phyloP scores from a whole-genome alignment of 2,113 vertebrate species.

The Tursiops truncatus region DNA sequence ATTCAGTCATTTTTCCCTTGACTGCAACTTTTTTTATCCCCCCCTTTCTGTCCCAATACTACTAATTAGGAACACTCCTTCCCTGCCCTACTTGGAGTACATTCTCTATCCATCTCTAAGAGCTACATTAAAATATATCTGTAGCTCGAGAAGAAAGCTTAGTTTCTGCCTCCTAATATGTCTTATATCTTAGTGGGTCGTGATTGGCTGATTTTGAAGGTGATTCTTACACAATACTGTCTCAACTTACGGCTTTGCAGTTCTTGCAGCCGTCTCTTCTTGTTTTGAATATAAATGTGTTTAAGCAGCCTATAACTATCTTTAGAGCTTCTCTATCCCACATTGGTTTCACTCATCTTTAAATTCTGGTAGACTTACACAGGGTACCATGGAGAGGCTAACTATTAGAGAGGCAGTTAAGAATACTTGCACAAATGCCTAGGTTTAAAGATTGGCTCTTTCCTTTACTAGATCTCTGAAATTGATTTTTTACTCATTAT shows the following conservation, averaged over 20 bases:
- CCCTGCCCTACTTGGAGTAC: neutral
- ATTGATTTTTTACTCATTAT: neutral
- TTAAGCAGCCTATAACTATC: neutral
- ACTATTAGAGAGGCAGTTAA: neutral
- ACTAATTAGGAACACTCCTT: neutral
- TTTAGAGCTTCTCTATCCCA: neutral
- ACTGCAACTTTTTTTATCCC: too few species aligned
- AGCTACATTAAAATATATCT: neutral
- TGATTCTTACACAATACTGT: neutral
- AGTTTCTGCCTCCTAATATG: neutral
- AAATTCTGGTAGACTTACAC: neutral
- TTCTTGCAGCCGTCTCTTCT: neutral
- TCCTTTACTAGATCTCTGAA: neutral
- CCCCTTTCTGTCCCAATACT: neutral
- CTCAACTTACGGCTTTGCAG: neutral
- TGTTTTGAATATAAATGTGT: neutral
- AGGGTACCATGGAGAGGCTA: neutral
- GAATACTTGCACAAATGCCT: neutral
- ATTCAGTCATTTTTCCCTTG: neutral
- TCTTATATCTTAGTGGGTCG: neutral
- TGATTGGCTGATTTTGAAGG: neutral
- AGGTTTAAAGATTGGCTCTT: neutral
- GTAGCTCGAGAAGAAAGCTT: neutral
- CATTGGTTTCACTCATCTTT: neutral
- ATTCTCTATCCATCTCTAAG: neutral